Evolutionary conservation across 2,797 vertebrate species (phyloP).

Genomic region (Acanthurus tractus): DNA sequence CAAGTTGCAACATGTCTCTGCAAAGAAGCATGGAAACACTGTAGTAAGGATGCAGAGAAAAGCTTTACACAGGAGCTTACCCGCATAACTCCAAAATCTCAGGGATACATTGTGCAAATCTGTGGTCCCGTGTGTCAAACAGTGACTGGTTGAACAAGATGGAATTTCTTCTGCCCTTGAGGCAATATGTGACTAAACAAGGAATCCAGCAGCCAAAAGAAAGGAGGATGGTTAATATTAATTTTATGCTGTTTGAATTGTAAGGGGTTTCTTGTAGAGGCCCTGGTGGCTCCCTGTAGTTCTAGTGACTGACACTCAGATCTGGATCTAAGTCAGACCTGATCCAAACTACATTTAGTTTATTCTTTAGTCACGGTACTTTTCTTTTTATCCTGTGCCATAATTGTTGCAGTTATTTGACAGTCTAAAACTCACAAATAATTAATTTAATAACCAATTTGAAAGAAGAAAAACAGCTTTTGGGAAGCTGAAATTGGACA

Average conservation of each 20-base stretch:
- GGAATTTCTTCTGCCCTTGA: background rate
- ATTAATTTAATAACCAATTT: background rate
- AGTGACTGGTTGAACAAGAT: slow-evolving; percentile 13
- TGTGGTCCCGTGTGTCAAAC: slow-evolving; percentile 24
- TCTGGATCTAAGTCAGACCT: background rate
- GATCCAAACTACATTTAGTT: background rate
- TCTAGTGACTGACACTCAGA: background rate
- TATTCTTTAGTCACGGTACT: background rate
- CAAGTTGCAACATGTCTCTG: background rate
- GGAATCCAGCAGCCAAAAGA: background rate
- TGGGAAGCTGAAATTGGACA: background rate
- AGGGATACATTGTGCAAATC: slow-evolving; percentile 12
- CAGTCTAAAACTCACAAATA: background rate
- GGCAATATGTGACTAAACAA: slow-evolving; percentile 1
- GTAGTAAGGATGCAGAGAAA: background rate
- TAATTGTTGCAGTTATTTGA: background rate
- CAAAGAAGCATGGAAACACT: background rate
- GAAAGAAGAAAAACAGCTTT: background rate
- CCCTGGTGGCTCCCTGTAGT: background rate
- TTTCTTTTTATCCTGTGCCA: background rate
- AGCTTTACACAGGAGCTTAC: background rate
- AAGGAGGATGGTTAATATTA: background rate
- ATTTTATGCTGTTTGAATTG: background rate
- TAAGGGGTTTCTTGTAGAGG: background rate
- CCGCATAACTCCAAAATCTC: background rate